These are phyloP conservation scores for Trachelus troglodyta DNA, from an alignment of 2,888 invertebrate genomes.

Conservation along the genomic window DNA sequence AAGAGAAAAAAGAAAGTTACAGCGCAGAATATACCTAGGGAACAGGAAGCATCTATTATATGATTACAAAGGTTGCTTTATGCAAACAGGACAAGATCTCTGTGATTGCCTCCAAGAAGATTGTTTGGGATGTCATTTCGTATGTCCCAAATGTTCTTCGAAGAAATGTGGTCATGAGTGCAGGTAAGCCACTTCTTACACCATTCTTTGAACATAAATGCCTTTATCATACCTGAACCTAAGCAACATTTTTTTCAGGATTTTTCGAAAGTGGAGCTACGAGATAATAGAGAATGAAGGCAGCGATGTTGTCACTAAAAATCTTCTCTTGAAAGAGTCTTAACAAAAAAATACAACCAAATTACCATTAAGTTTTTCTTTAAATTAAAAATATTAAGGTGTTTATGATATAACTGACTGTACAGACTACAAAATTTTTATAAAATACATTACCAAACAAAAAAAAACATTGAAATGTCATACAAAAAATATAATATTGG, in stretches of 20 bases:
- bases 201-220: neutral
- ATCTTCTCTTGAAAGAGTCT: slow-evolving; percentile 63
- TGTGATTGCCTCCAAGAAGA: slow-evolving; percentile 86
- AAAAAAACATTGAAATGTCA: neutral
- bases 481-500: neutral
- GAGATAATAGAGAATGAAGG: slow-evolving; percentile 85
- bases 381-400: neutral
- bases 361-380: neutral
- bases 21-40: slow-evolving; percentile 73
- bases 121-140: slow-evolving; percentile 89
- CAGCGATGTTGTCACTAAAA: slow-evolving; percentile 75
- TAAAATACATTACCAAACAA: neutral
- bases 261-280: slow-evolving; percentile 81
- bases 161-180: slow-evolving; percentile 85
- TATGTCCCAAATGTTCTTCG: slow-evolving; percentile 79
- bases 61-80: slow-evolving; percentile 77
- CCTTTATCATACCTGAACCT: neutral
- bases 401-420: neutral
- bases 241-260: slow-evolving; percentile 67
- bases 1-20: slow-evolving; percentile 81
- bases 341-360: slow-evolving; percentile 34
- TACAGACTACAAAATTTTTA: neutral
- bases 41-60: slow-evolving; percentile 73
- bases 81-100: slow-evolving; percentile 75
- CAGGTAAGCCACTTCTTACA: slow-evolving; percentile 66